Evolutionary conservation across 2,113 vertebrate species (phyloP), one percentile per base, ranked within the genome.

Genomic region (Triplophysa tibetana): DNA sequence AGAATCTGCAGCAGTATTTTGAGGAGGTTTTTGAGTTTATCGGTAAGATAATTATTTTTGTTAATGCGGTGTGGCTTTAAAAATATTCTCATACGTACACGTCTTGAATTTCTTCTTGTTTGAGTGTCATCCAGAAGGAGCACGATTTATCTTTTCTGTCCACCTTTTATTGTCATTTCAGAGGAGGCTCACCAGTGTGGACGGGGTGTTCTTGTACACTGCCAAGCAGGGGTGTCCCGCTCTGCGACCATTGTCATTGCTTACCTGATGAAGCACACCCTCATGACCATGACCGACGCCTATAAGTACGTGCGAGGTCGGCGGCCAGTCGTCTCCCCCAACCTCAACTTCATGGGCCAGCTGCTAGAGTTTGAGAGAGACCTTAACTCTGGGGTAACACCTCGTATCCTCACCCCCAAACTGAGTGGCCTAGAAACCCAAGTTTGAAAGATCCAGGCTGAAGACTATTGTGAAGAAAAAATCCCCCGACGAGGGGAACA

Each of bases 301-400:
- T 95, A 95, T 88, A 95, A 95, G 74, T 95, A 93, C 3, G 94
- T 95, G 67, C 89, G 94, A 70, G 91, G 94, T 19, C 92, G 93
- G 0, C 91, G 94, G 7, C 93, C 93, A 0, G 90, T 95, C 79
- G 93, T 95, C 60, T 95, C 94, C 0, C 94, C 94, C 1, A 95
- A 95, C 85, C 92, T 95, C 38, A 95, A 95, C 88, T 95, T 95
- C 89, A 95, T 95, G 94, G 94, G 94, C 68, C 94, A 95, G 86
- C 92, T 95, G 43, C 82, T 95, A 89, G 93, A 95, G 89, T 95
- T 95, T 5, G 94, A 95, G 84, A 90, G 91, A 67, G 94, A 95
- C 87, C 93, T 95, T 85, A 95, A 95, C 83, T 92, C 93, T 1
- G 93, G 94, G n/a, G 87, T 94, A 85, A 95, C 93, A 2, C 94